phyloP scores from a whole-genome alignment of 2,113 vertebrate species.

The Chrysochloris asiatica region DNA sequence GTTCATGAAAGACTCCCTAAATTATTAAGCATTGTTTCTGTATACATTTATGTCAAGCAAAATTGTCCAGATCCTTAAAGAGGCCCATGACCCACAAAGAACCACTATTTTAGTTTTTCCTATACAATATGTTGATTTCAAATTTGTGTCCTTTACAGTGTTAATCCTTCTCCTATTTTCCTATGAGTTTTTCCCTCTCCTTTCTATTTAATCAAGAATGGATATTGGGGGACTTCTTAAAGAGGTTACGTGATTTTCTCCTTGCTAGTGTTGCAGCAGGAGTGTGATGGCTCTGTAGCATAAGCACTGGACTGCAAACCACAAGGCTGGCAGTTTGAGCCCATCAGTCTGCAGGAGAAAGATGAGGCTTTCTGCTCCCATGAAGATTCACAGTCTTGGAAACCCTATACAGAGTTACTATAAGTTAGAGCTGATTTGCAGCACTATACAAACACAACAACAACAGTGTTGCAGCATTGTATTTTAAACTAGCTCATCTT shows the following conservation, averaged over 20 bases:
- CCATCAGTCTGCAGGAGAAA: no score
- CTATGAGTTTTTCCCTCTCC: background rate
- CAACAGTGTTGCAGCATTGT: background rate
- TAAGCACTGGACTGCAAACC: no score
- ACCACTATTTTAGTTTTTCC: background rate
- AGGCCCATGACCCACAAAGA: background rate
- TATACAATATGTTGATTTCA: background rate
- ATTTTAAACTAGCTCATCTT: background rate
- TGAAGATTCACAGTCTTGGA: no score
- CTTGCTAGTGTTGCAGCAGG: no score
- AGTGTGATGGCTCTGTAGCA: no score
- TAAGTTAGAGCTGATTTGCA: no score
- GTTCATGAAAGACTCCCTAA: background rate
- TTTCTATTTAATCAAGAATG: background rate
- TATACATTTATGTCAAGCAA: background rate
- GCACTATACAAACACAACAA: no score
- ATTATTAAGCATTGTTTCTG: background rate
- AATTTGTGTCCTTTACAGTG: background rate
- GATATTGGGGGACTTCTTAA: background rate
- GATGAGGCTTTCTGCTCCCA: no score
- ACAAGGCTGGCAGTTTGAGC: no score
- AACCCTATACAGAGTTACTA: no score
- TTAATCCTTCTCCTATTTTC: background rate
- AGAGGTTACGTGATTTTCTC: background rate
- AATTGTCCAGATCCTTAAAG: background rate